phyloP scores from a whole-genome alignment of 2,797 vertebrate species.

The Coracias cyanogaster region DNA sequence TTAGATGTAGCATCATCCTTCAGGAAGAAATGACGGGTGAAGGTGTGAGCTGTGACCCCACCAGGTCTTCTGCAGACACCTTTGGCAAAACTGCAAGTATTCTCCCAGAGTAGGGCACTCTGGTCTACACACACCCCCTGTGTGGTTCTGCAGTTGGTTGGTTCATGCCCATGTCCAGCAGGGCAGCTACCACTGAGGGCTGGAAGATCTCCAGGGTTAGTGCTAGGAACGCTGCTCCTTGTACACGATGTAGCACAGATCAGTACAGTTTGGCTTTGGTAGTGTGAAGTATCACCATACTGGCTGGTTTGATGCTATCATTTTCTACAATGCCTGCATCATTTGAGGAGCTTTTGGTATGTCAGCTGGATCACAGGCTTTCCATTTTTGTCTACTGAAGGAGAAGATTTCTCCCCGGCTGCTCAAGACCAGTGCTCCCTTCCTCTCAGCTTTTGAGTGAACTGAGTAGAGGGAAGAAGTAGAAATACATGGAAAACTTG shows the following conservation, averaged over 20 bases:
- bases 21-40: background rate
- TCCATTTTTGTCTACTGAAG: background rate
- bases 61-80: background rate
- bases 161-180: background rate
- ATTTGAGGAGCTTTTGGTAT: background rate
- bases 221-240: background rate
- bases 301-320: background rate
- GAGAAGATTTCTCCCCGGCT: background rate
- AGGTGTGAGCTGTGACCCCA: background rate
- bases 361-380: background rate
- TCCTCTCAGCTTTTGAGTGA: background rate
- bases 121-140: fast-evolving
- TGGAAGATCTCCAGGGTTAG: background rate
- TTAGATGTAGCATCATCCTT: background rate
- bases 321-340: background rate
- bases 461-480: background rate
- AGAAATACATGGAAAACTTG: background rate
- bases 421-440: background rate
- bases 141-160: background rate
- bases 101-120: background rate
- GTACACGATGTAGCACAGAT: background rate
- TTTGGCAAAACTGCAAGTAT: background rate
- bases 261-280: fast-evolving
- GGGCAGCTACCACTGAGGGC: background rate
- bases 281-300: fast-evolving